A percentile compares a stretch with the other conserved stretches of the same genome.
These are phyloP conservation scores for Emydoidea blandingii DNA, from an alignment of 2,797 vertebrate genomes.

Conservation along the genomic window DNA sequence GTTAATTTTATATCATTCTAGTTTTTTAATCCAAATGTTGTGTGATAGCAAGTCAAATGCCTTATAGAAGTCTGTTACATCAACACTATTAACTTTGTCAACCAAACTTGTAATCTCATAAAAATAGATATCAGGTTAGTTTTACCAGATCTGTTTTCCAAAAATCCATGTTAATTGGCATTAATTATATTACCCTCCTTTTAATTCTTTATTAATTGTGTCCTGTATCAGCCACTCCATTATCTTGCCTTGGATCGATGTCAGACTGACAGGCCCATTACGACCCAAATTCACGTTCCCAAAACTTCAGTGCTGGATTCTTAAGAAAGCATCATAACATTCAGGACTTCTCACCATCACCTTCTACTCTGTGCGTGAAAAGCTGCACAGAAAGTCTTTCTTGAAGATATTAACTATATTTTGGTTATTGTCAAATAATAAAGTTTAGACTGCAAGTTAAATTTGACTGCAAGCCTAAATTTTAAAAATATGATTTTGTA, in stretches of 20 bases:
- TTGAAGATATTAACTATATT: not conserved
- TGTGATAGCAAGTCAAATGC: not conserved
- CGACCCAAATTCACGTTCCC: not conserved
- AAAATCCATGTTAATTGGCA: not conserved
- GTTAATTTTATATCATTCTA: not conserved
- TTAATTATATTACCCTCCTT: not conserved
- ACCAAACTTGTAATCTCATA: no score
- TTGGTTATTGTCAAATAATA: constrained; percentile 18
- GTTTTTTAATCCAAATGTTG: not conserved
- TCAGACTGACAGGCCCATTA: not conserved
- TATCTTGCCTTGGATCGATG: not conserved
- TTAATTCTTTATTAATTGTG: not conserved
- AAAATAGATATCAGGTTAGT: not conserved
- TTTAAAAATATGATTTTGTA: constrained; percentile 30
- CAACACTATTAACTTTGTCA: not conserved
- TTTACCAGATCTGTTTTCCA: not conserved
- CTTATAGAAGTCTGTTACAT: not conserved
- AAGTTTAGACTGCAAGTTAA: not conserved
- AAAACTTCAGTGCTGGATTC: not conserved
- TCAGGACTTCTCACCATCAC: not conserved
- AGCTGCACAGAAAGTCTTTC: not conserved
- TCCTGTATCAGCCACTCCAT: not conserved
- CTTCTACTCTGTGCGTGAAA: not conserved
- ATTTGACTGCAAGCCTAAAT: not conserved
- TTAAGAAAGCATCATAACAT: not conserved